Conservation (phyloP, 2,797 vertebrate species). For the Alfaro cultratus region DNA sequence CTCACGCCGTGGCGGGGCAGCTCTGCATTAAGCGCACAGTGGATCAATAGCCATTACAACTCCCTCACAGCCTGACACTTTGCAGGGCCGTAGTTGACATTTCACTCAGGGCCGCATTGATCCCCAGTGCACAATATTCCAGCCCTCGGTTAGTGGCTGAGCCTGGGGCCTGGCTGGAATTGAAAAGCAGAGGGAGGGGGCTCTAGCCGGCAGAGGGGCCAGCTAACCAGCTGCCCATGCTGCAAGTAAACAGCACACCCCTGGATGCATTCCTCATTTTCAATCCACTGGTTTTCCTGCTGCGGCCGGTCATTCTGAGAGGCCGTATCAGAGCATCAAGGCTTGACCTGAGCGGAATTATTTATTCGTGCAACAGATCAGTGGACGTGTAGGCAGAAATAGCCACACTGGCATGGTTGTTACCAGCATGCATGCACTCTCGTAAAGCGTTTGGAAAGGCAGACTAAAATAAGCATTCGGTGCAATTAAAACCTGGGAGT, state of each 20-base stretch:
- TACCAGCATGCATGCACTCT: slow-evolving; percentile 89
- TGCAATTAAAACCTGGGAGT: slow-evolving; percentile 80
- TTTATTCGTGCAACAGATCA: slow-evolving; percentile 67
- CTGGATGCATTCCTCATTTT: slow-evolving; percentile 86
- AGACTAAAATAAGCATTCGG: slow-evolving; percentile 67
- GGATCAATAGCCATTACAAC: slow-evolving; percentile 99
- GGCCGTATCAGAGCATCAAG: slow-evolving; percentile 84
- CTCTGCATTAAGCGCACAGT: slow-evolving; percentile 97
- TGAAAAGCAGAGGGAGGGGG: slow-evolving; percentile 83
- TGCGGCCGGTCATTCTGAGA: slow-evolving; percentile 81
- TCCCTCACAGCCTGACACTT: slow-evolving; percentile 98
- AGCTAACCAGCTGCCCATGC: slow-evolving; percentile 90
- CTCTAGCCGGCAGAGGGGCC: slow-evolving; percentile 72
- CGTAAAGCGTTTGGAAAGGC: slow-evolving; percentile 81
- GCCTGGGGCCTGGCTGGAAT: slow-evolving; percentile 90
- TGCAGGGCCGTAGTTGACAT: slow-evolving; percentile 94
- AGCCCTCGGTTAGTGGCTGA: slow-evolving; percentile 89
- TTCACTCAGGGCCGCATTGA: slow-evolving; percentile 97
- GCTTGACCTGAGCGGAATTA: slow-evolving; percentile 78
- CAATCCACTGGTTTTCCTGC: slow-evolving; percentile 89
- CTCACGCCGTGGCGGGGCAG: slow-evolving; percentile 82
- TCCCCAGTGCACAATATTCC: slow-evolving; percentile 94
- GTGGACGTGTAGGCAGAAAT: slow-evolving; percentile 69
- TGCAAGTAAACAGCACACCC: slow-evolving; percentile 91
- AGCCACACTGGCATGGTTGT: slow-evolving; percentile 88